Base-by-base conservation (phyloP, 2,888 invertebrate genomes). In the Pinctada fucata region DNA sequence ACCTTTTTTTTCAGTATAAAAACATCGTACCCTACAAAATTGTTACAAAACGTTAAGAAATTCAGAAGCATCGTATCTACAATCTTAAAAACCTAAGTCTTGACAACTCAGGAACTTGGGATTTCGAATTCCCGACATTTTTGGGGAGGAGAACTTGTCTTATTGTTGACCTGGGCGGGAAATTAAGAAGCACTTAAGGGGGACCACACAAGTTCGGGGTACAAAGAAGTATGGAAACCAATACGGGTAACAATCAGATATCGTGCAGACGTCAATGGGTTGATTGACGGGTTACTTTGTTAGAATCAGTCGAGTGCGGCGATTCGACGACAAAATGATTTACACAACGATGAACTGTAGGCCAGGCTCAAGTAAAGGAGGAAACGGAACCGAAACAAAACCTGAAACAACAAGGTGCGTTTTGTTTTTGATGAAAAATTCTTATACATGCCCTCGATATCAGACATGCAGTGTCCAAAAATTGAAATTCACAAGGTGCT, bases 51-150 rank as follows among this genome's bases (percentile, higher is more conserved):
- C 31, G 31, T 31, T 31, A 31, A 31, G 31, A 31, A 31, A 31
- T 31, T 31, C 31, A 31, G 31, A 31, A 31, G 31, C 31, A 31
- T 31, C 31, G 31, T 31, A 31, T 31, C 31, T 31, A 31, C 31
- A 31, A 31, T 31, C 31, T 31, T 31, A 31, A 31, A 31, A 58
- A 58, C 6, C 1, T 13, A 58, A 6, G 8, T 58, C 58, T 58
- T 58, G 58, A 13, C 58, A 58, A 58, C 58, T 6, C 58, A 58
- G 13, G 13, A 6, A 13, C 50, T 63, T 65, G 31, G 69, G 52
- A 69, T 73, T 72, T 74, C 68, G 73, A 69, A 78, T 78, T 78
- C 70, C 69, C 70, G 31, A 72, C 69, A 78, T 74, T 74, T 71
- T 50, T 49, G 50, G 72, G 78, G 70, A 74, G 78, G 77, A 74